A percentile compares a stretch with the other conserved stretches of the same genome.
Evolutionary conservation across 2,888 invertebrate genomes (phyloP).

Genomic region (Lamellibrachia columna): DNA sequence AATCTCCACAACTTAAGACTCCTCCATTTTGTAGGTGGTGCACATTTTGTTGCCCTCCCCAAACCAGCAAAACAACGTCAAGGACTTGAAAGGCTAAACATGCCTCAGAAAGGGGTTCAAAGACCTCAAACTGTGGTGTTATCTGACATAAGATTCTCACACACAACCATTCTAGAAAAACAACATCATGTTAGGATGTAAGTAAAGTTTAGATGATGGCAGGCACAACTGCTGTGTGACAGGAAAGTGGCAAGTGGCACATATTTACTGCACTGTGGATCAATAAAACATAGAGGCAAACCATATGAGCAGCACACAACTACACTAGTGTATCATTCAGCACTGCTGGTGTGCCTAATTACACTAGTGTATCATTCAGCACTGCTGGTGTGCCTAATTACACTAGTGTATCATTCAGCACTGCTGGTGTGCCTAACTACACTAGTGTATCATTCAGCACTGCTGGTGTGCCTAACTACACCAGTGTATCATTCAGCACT

Average conservation of each 20-base stretch:
- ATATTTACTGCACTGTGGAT: not conserved
- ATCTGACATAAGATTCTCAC: not conserved
- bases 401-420: no score
- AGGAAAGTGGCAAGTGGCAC: not conserved
- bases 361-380: no score
- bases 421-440: no score
- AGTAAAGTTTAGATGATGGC: not conserved
- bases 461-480: no score
- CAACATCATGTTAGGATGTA: not conserved
- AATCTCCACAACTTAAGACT: no score
- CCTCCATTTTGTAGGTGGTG: no score
- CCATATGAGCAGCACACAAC: not conserved
- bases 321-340: no score
- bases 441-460: no score
- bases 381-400: no score
- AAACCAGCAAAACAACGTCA: not conserved
- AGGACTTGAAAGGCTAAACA: not conserved
- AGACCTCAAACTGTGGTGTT: not conserved
- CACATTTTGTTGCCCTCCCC: no score
- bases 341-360: no score
- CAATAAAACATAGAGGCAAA: not conserved
- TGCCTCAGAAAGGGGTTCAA: not conserved
- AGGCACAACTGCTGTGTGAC: not conserved
- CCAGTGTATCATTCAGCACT: no score
- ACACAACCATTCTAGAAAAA: not conserved